phyloP scores from a whole-genome alignment of 2,888 invertebrate species.

The Eueremaeus valkanovi region DNA sequence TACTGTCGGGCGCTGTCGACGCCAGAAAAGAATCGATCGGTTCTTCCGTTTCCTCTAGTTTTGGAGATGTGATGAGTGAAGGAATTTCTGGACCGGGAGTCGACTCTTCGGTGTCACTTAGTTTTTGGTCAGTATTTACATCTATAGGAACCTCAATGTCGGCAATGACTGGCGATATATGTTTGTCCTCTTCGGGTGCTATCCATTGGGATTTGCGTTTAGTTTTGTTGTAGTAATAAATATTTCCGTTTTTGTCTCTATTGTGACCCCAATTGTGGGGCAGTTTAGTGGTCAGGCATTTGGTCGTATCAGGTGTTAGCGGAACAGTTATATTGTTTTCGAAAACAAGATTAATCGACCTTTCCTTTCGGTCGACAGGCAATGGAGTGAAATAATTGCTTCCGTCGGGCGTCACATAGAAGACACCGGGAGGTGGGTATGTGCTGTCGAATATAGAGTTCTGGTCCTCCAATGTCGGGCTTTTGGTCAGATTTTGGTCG shows the following conservation, averaged over 20 bases:
- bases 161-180: neutral
- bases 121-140: neutral
- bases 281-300: conserved; percentile 30
- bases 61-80: neutral
- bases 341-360: conserved; percentile 11
- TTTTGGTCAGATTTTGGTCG: neutral
- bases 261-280: conserved; percentile 70
- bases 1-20: neutral
- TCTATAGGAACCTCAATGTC: neutral
- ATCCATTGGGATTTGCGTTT: conserved; percentile 56
- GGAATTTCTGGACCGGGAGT: neutral
- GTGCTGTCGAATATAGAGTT: conserved; percentile 31
- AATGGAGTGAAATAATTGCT: conserved; percentile 39
- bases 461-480: neutral
- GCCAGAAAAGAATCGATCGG: neutral
- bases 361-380: conserved; percentile 24
- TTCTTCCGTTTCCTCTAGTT: neutral
- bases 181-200: conserved; percentile 49
- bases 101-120: conserved; percentile 2
- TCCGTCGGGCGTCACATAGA: conserved; percentile 32
- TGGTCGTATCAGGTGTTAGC: conserved; percentile 19
- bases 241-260: conserved; percentile 72
- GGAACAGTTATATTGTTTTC: conserved; percentile 33
- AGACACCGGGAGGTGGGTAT: conserved; percentile 41
- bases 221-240: conserved; percentile 78